These are phyloP conservation scores for Pseudococcus jackbeardsleyi DNA, from an alignment of 2,888 invertebrate genomes.

Conservation along the genomic window DNA sequence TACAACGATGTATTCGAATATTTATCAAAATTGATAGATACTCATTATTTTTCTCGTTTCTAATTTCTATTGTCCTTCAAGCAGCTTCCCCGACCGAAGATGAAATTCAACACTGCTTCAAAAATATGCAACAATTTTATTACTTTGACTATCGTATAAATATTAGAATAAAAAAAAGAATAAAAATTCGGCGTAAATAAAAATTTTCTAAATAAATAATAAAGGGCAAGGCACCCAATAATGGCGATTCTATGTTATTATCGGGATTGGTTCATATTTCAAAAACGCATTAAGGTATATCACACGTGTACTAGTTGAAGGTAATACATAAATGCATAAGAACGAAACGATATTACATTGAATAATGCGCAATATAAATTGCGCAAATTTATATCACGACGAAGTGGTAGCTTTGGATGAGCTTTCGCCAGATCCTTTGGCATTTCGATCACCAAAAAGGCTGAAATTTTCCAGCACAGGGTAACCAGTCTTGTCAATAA, in stretches of 20 bases:
- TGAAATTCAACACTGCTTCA: neutral
- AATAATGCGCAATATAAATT: conserved; percentile 18
- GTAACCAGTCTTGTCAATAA: neutral
- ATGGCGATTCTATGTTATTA: neutral
- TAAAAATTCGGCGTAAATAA: neutral
- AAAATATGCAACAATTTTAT: neutral
- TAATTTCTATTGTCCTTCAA: neutral
- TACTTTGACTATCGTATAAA: neutral
- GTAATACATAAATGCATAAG: conserved; percentile 27
- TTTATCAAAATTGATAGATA: neutral
- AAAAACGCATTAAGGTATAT: conserved; percentile 7
- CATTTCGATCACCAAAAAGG: neutral
- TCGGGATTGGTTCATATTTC: neutral
- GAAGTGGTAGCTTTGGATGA: neutral
- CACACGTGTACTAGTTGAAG: neutral
- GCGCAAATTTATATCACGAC: conserved; percentile 27
- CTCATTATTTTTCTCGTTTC: neutral
- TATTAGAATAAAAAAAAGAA: neutral
- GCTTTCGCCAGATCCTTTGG: neutral
- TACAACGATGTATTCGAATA: neutral
- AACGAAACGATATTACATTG: neutral
- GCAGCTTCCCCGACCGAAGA: neutral
- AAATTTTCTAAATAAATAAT: neutral
- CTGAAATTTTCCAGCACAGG: neutral
- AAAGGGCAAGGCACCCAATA: neutral